Evolutionary conservation across 2,113 vertebrate species (phyloP).

Genomic region (Chloebia gouldiae): DNA sequence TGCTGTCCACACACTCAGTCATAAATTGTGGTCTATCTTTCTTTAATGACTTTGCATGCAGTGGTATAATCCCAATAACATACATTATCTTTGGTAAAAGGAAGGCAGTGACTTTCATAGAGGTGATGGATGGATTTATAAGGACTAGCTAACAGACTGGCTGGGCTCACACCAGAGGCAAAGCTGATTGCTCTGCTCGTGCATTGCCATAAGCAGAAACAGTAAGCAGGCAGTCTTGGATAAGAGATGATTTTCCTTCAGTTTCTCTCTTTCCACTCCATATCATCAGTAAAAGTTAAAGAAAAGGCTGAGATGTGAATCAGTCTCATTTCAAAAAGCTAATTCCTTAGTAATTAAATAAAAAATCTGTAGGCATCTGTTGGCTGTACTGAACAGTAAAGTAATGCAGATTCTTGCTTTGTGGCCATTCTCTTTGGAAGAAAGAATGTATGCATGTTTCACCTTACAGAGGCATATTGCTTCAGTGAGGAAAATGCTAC

Average conservation of each 20-base stretch:
- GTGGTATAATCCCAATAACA: conserved; percentile 70
- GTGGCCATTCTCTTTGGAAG: neutral
- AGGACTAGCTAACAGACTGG: conserved; percentile 46
- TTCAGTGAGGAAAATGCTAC: neutral
- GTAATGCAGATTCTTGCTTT: neutral
- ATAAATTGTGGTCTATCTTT: conserved; percentile 76
- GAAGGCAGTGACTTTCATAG: conserved; percentile 63
- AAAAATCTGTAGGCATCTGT: neutral
- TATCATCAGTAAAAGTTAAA: neutral
- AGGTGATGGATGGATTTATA: conserved; percentile 66
- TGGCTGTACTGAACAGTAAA: neutral
- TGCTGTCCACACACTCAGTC: conserved; percentile 63
- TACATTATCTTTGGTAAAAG: conserved; percentile 72
- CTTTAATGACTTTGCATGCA: conserved; percentile 69
- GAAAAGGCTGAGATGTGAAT: neutral
- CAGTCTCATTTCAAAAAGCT: neutral
- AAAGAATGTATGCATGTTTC: neutral
- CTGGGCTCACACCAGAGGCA: conserved; percentile 47
- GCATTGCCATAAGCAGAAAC: conserved; percentile 5
- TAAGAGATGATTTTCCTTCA: conserved; percentile 55
- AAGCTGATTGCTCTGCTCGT: conserved; percentile 5
- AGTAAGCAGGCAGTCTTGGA: neutral
- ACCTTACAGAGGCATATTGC: neutral
- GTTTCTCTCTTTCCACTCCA: neutral
- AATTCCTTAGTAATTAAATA: neutral